Evolutionary conservation across 2,888 invertebrate genomes (phyloP).

Genomic region (Trissoscelio sp.): DNA sequence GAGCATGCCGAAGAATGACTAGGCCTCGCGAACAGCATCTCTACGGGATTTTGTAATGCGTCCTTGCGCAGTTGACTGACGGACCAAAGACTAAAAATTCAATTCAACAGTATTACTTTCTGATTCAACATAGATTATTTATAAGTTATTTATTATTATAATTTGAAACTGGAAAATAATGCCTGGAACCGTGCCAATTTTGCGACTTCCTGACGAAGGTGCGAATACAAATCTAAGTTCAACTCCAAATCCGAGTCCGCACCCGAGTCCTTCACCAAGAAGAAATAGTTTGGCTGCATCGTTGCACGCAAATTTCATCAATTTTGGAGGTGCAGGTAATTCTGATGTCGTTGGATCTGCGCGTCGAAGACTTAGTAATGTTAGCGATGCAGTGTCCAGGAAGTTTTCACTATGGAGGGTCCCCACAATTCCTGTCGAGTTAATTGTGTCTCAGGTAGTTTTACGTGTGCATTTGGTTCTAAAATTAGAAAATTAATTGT

Average conservation of each 20-base stretch:
- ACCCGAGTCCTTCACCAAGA: slow-evolving; percentile 52
- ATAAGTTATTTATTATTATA: no score
- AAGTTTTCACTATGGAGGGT: slow-evolving; percentile 89
- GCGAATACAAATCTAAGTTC: neutral
- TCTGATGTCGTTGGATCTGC: slow-evolving; percentile 81
- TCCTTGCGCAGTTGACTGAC: slow-evolving; percentile 25
- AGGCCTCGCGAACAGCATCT: slow-evolving; percentile 29
- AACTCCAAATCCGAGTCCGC: neutral
- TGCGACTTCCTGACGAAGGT: slow-evolving; percentile 55
- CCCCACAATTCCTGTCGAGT: slow-evolving; percentile 76
- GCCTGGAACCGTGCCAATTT: slow-evolving; percentile 56
- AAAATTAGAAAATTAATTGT: no score
- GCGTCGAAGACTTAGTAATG: slow-evolving; percentile 90
- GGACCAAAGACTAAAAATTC: slow-evolving; percentile 16
- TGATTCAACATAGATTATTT: no score
- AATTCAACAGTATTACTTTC: no score
- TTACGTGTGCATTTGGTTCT: no score
- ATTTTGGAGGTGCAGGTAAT: slow-evolving; percentile 72
- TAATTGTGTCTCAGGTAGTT: slow-evolving; percentile 78
- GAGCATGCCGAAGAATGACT: slow-evolving; percentile 52
- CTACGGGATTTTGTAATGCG: slow-evolving; percentile 31
- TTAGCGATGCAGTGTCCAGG: slow-evolving; percentile 90
- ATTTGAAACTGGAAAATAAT: slow-evolving; percentile 11
- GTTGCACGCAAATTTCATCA: slow-evolving; percentile 76
- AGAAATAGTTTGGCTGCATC: slow-evolving; percentile 77